Base-by-base conservation (phyloP, 1,140 invertebrate genomes). In the Polyergus mexicanus region DNA sequence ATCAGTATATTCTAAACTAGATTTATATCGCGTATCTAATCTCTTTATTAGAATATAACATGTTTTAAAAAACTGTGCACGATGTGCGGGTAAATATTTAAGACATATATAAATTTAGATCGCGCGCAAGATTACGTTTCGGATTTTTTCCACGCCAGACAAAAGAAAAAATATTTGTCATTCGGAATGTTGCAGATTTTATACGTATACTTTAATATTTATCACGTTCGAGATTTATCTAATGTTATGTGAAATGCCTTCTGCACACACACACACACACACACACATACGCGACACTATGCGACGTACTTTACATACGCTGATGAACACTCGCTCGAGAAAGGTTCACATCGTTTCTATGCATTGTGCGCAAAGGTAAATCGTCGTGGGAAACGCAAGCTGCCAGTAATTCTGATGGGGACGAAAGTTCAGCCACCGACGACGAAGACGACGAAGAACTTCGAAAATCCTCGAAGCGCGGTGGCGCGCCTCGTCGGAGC, bases 351-450 rank as follows among this genome's bases (percentile, higher is more conserved):
- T 85, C 65, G 83, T 91, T 89, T 88, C 81, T 68, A 35, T 81
- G 87, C 84, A 85, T 83, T 83, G 74, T 72, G 76, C 62, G 77
- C 83, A 75, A 86, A 93, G 92, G 90, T 56, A 94, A 94, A 92
- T 92, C 93, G 38, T 92, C 92, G 78, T 94, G 94, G 93, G 94
- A 95, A 91, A 93, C 91, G 41, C 91, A 88, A 41, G 93, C 94
- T 65, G 90, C 65, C 22, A 93, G 93, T 86, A 90, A 91, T 90
- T 90, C 89, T 51, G 89, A 92, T 58, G 90, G 90, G 58, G 86
- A 91, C 72, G 90, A 91, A 56, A 71, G 72, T 81, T 83, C 78
- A 83, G 68, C 78, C 78, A 83, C 68, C 77, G 63, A 80, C 78
- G 78, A 83, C 54, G 78, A 60, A 60, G 80, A 77, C 78, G 85